phyloP scores from a whole-genome alignment of 2,113 vertebrate species.

The Poicephalus gulielmi region DNA sequence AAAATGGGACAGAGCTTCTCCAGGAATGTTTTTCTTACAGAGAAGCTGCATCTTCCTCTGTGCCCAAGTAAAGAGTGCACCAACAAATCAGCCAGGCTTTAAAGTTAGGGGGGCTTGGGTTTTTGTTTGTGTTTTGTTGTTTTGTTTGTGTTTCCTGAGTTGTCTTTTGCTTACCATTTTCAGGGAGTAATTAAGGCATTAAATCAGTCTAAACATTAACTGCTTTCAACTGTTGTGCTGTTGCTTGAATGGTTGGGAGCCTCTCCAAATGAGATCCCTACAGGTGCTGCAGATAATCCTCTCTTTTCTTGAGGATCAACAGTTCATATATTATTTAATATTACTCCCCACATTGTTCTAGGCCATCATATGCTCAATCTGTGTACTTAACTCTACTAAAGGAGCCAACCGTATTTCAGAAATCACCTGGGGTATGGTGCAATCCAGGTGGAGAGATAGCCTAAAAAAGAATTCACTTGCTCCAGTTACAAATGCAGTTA shows the following conservation, averaged over 20 bases:
- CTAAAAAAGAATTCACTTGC: not conserved
- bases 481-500: not conserved
- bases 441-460: not conserved
- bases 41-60: not conserved
- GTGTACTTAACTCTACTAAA: not conserved
- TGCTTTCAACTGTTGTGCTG: not conserved
- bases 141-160: not conserved
- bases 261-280: not conserved
- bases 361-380: not conserved
- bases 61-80: not conserved
- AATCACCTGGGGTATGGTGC: not conserved
- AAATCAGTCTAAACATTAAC: not conserved
- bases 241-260: not conserved
- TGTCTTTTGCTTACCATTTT: not conserved
- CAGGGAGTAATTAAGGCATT: not conserved
- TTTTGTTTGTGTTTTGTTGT: not conserved
- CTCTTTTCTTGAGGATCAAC: not conserved
- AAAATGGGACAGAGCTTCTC: slow-evolving; percentile 27
- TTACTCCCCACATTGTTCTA: rapidly evolving
- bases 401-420: not conserved
- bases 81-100: not conserved
- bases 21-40: not conserved
- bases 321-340: too few relatives aligned
- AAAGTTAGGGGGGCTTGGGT: not conserved
- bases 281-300: not conserved